Evolutionary conservation across 2,797 vertebrate species (phyloP).

Genomic region (Notoglanidium macrostoma): DNA sequence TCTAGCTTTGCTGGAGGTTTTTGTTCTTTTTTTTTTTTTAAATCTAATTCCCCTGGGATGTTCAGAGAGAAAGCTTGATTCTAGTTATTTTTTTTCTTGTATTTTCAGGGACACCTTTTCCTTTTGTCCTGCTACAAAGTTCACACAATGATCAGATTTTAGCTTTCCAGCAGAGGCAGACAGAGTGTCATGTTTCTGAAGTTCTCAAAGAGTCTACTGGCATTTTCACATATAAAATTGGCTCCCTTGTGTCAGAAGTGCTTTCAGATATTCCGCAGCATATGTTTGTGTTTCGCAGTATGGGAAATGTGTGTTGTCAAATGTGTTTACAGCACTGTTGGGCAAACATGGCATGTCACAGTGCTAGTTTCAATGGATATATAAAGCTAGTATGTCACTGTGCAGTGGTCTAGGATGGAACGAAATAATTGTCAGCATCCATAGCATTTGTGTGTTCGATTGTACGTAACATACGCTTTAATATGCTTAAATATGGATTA

Average conservation of each 20-base stretch:
- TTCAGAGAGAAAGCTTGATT: neutral
- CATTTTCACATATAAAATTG: conserved; percentile 6
- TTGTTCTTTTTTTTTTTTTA: neutral
- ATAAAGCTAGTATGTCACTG: neutral
- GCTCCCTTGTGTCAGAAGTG: neutral
- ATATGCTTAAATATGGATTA: neutral
- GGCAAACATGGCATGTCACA: neutral
- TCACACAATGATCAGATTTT: conserved; percentile 2
- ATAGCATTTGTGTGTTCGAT: neutral
- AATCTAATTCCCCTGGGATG: neutral
- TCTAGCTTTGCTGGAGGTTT: neutral
- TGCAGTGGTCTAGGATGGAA: neutral
- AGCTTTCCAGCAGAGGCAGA: neutral
- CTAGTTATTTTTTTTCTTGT: neutral
- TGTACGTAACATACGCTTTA: neutral
- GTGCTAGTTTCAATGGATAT: neutral
- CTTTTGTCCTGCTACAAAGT: neutral
- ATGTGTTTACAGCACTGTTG: neutral
- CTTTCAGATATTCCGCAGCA: conserved; percentile 1
- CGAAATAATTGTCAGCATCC: neutral
- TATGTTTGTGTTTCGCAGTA: neutral
- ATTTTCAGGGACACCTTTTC: neutral
- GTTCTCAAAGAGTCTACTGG: neutral
- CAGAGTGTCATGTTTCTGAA: neutral
- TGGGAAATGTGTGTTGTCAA: conserved; percentile 9